phyloP scores from a whole-genome alignment of 1,140 invertebrate species.

The Halesus radiatus region DNA sequence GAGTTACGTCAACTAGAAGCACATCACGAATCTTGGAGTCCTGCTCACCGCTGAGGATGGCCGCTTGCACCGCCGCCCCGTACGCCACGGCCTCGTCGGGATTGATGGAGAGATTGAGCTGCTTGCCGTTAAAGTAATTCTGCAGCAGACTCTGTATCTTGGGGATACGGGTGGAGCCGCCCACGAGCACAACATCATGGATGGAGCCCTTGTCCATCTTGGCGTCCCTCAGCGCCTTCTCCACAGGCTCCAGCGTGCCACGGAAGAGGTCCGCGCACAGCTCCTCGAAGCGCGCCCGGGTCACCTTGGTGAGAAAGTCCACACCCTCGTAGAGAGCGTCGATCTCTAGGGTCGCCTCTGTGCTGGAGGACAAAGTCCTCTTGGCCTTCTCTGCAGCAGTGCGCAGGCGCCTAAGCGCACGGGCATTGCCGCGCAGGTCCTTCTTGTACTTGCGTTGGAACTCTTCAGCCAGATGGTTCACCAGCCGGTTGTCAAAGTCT shows the following conservation, averaged over 20 bases:
- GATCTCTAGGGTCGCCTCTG: constrained; percentile 69
- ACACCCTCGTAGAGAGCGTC: constrained; percentile 71
- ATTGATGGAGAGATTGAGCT: constrained; percentile 76
- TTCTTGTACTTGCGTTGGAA: constrained; percentile 62
- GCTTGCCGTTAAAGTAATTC: constrained; percentile 76
- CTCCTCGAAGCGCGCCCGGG: constrained; percentile 76
- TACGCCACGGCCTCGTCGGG: no score
- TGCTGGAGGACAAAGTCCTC: constrained; percentile 69
- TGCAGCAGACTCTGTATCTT: constrained; percentile 62
- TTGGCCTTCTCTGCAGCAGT: constrained; percentile 74
- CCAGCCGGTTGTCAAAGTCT: no score
- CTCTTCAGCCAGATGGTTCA: constrained; percentile 50
- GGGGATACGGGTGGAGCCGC: constrained; percentile 58
- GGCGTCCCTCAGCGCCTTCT: no score
- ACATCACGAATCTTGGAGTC: no score
- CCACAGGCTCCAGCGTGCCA: no score
- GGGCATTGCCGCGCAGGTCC: constrained; percentile 65
- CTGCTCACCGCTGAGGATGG: no score
- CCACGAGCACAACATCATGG: no score
- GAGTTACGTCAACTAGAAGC: no score
- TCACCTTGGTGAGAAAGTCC: constrained; percentile 75
- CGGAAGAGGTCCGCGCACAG: constrained; percentile 57
- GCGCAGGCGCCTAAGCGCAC: constrained; percentile 57
- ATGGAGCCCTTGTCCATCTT: no score
- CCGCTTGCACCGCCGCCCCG: no score